These are phyloP conservation scores for Hemibagrus guttatus DNA, from an alignment of 2,797 vertebrate genomes.

Conservation along the genomic window DNA sequence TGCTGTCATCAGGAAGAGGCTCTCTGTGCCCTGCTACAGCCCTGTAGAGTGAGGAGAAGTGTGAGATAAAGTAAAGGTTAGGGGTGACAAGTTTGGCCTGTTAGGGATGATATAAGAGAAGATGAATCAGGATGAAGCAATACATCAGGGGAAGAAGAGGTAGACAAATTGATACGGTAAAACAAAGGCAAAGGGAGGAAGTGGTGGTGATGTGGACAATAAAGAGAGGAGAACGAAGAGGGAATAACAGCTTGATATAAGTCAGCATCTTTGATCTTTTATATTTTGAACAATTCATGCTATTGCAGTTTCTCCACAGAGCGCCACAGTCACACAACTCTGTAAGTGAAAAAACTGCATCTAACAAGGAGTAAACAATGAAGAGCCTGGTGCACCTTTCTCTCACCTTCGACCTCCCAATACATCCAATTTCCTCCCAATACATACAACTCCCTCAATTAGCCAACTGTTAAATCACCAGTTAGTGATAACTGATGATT, in stretches of 20 bases:
- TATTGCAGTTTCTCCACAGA: neutral
- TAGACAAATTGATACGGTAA: conserved; percentile 6
- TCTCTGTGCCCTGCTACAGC: conserved; percentile 81
- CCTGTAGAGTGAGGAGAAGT: conserved; percentile 42
- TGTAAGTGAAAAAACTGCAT: conserved; percentile 14
- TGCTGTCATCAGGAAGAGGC: conserved; percentile 90
- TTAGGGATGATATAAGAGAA: conserved; percentile 15
- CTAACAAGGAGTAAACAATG: conserved; percentile 5
- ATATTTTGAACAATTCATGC: conserved; percentile 30
- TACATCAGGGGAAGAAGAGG: neutral
- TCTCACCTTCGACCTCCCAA: neutral
- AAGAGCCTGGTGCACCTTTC: neutral
- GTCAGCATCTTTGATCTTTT: conserved; percentile 38
- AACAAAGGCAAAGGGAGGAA: neutral
- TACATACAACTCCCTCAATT: neutral
- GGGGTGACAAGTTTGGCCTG: neutral
- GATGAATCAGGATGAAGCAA: conserved; percentile 25
- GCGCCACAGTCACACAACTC: conserved; percentile 11
- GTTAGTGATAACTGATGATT: too few relatives aligned
- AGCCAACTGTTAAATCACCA: too few relatives aligned
- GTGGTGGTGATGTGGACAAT: conserved; percentile 12
- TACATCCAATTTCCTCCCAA: neutral
- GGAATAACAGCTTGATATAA: conserved; percentile 31
- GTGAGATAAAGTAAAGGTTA: conserved; percentile 47
- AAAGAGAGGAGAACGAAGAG: conserved; percentile 37